These are phyloP conservation scores for Galerucella calmariensis DNA, from an alignment of 2,888 invertebrate species.

Conservation along the genomic window DNA sequence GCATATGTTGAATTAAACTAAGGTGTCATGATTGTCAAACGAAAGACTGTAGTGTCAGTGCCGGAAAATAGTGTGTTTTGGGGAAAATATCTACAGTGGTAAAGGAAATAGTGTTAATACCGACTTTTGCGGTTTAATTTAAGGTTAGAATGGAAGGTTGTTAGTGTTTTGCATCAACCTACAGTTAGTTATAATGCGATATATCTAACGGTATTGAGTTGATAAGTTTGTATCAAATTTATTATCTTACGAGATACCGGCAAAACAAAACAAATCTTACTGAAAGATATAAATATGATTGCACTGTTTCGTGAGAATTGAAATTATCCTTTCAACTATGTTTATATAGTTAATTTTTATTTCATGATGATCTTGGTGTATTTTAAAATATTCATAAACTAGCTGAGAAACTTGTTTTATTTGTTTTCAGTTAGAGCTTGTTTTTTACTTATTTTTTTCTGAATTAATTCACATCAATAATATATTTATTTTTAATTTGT, in stretches of 20 bases:
- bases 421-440: not conserved
- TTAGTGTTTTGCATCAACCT: slow-evolving; percentile 25
- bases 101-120: not conserved
- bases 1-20: slow-evolving; percentile 55
- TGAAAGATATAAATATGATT: not conserved
- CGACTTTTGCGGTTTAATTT: slow-evolving; percentile 12
- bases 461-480: not conserved
- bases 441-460: not conserved
- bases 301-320: no score
- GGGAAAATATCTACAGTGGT: slow-evolving; percentile 24
- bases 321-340: no score
- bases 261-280: not conserved
- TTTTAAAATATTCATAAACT: not conserved
- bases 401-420: not conserved
- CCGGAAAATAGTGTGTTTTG: slow-evolving; percentile 27
- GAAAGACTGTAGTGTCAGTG: slow-evolving; percentile 32
- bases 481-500: not conserved
- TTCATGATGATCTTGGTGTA: not conserved
- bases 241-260: not conserved
- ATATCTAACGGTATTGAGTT: slow-evolving; percentile 15
- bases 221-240: not conserved
- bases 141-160: slow-evolving; percentile 25
- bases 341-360: not conserved
- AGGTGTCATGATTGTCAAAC: slow-evolving; percentile 39
- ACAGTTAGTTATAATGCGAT: slow-evolving; percentile 20